A percentile compares a stretch with the other conserved stretches of the same genome.
Conservation (phyloP, 2,797 vertebrate genomes). For the Cuniculus paca region DNA sequence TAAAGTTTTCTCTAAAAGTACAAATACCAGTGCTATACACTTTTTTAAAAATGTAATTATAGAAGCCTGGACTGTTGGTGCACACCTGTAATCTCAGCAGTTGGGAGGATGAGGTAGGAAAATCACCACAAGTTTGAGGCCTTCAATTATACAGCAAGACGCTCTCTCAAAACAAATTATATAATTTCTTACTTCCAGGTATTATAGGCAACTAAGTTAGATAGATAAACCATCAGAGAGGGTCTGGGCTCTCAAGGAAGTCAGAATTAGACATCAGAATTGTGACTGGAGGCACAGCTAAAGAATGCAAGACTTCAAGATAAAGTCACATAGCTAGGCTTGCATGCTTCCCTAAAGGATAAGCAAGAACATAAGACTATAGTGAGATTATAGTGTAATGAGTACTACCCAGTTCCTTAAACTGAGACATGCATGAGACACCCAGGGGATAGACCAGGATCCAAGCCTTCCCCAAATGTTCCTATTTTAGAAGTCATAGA, state of each 20-base stretch:
- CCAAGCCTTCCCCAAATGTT: not conserved
- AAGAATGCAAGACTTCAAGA: not conserved
- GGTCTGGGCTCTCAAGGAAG: too few species aligned
- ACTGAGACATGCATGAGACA: too few species aligned
- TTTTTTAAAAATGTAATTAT: not conserved
- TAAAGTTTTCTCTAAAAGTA: not conserved
- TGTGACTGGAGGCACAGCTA: not conserved
- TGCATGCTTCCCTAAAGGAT: not conserved
- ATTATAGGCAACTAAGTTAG: not conserved
- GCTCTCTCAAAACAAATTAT: not conserved
- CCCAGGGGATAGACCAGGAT: not conserved
- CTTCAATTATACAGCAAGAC: too few species aligned
- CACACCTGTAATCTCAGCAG: not conserved
- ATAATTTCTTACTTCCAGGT: not conserved
- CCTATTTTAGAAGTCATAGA: not conserved
- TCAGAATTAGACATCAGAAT: too few species aligned
- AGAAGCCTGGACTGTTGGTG: not conserved
- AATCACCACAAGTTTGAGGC: not conserved
- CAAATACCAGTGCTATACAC: not conserved
- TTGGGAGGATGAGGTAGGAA: not conserved
- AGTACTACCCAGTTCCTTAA: too few species aligned
- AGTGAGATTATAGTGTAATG: too few species aligned
- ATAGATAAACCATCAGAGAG: not conserved
- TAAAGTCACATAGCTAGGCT: too few species aligned
- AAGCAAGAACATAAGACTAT: not conserved